A percentile compares a stretch with the other conserved stretches of the same genome.
Evolutionary conservation across 1,140 invertebrate species (phyloP).

Genomic region (Magallana gigas): DNA sequence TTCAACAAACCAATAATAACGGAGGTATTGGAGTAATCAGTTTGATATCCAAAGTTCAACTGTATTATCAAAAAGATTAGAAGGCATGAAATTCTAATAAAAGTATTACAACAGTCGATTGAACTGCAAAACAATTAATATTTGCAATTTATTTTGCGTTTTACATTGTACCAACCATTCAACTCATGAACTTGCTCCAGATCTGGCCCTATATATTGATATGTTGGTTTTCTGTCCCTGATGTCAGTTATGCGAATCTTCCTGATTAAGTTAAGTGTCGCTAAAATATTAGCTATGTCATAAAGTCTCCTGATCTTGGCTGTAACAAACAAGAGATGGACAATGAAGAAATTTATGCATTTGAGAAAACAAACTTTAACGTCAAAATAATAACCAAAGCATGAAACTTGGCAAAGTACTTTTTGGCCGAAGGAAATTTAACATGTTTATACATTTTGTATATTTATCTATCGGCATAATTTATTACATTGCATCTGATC

Average conservation of each 20-base stretch:
- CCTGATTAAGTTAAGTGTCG: conserved; percentile 85
- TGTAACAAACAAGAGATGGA: conserved; percentile 63
- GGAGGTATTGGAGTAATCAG: too few relatives aligned
- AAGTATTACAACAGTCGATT: too few relatives aligned
- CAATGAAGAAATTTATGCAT: conserved; percentile 47
- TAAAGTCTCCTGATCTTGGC: conserved; percentile 86
- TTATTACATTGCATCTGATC: too few relatives aligned
- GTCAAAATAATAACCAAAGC: not conserved
- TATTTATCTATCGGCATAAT: too few relatives aligned
- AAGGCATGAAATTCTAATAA: too few relatives aligned
- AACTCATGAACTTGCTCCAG: conserved; percentile 72
- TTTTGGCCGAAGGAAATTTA: not conserved
- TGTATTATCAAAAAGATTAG: too few relatives aligned
- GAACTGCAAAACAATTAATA: too few relatives aligned
- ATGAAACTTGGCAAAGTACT: not conserved
- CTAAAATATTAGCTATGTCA: conserved; percentile 88
- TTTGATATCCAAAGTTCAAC: too few relatives aligned
- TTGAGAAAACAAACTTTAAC: too few relatives aligned
- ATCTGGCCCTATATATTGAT: conserved; percentile 85
- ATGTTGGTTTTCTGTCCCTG: conserved; percentile 85
- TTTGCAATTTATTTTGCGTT: not conserved
- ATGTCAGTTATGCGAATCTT: conserved; percentile 82
- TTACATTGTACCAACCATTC: conserved; percentile 28
- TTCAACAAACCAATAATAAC: too few relatives aligned
- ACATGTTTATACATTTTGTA: too few relatives aligned